Base-by-base conservation (phyloP, 1,140 invertebrate genomes). In the Platyscapa corneri region DNA sequence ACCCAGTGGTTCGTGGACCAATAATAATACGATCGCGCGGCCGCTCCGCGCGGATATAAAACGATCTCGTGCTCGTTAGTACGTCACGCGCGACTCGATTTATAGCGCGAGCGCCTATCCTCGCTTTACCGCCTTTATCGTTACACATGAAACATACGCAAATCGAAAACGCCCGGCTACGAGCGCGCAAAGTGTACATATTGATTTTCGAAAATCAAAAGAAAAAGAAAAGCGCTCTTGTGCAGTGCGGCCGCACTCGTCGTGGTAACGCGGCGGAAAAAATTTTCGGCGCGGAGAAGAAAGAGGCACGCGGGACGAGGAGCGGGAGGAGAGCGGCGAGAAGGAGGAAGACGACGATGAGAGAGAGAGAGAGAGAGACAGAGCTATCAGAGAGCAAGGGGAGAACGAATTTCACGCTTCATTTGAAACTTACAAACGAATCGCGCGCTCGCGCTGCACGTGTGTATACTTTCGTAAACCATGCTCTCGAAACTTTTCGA, bases 371-470 rank as follows among this genome's bases (percentile, higher is more conserved):
- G n/a, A n/a, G n/a, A n/a, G n/a, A n/a, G n/a, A n/a, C n/a, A n/a
- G n/a, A n/a, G n/a, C n/a, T n/a, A n/a, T n/a, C n/a, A n/a, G 18
- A 23, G 56, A 34, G 14, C 1, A 27, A 42, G 30, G 74, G 76
- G 46, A 72, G 34, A 84, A 74, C 72, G 56, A 81, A 85, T 82
- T 86, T 86, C 64, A 86, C 80, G 84, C 79, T 86, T 82, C 84
- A 82, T 82, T 82, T 82, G 84, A 86, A 86, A 70, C 42, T 86
- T 82, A 82, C 20, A 86, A 78, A 82, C 32, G 80, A 75, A 77
- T 70, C 39, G 46, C 64, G 39, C 72, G 53, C 23, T 10, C 30
- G 42, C 56, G 27, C 60, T 23, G 32, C 53, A 65, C 53, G 56
- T 53, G 37, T 49, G 30, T 60, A 20, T 39, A 70, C 53, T 85